Percentiles rank a stretch among this genome's conserved stretches.
Conservation (phyloP, 2,797 vertebrate species). For the Thripadectes ignobilis region DNA sequence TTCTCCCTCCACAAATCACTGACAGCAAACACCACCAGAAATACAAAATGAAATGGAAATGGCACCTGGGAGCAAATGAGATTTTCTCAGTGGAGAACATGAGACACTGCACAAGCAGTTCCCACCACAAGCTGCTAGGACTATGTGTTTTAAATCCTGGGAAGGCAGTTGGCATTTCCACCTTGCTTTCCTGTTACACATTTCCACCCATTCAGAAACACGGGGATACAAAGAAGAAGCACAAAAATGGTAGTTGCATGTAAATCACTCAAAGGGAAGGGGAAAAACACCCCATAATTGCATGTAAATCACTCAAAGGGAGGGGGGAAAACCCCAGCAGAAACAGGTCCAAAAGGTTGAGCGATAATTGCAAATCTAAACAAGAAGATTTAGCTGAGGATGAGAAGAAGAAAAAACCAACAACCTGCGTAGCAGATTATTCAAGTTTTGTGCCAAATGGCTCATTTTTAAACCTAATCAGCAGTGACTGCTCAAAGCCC, state of each 20-base stretch:
- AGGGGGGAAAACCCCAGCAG: background rate
- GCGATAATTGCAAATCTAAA: background rate
- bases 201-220: background rate
- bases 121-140: background rate
- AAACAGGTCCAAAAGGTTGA: background rate
- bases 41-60: background rate
- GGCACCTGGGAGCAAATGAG: background rate
- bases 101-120: background rate
- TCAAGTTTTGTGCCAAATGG: background rate
- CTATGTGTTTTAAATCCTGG: fast-evolving
- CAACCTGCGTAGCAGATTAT: background rate
- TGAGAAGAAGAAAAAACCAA: background rate
- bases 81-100: background rate
- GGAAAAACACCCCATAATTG: background rate
- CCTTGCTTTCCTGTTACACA: background rate
- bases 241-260: background rate
- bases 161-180: background rate
- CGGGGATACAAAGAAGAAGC: background rate
- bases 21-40: background rate
- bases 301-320: background rate
- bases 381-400: background rate
- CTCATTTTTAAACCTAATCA: background rate
- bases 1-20: background rate
- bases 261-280: background rate
- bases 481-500: background rate